Base-by-base conservation (phyloP, 2,113 vertebrate species). In the Anguilla japonica region DNA sequence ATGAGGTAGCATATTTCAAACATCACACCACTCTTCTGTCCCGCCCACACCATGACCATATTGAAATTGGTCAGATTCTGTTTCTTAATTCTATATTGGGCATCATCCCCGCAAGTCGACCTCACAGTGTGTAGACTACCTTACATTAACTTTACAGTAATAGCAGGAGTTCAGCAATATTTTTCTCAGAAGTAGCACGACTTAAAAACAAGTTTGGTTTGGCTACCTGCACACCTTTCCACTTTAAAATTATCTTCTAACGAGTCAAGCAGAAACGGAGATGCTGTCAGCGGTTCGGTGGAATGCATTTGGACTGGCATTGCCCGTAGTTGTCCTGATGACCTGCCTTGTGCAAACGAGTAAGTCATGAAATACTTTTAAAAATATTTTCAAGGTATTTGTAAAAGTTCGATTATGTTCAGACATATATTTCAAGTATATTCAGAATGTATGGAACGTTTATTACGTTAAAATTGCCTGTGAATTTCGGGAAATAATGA, bases 21-120 rank as follows among this genome's bases (percentile, higher is more conserved):
- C 93, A 96, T 96, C 95, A 96, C 95, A 94, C 95, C 95, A 96
- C 93, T 56, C 14, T 26, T 0, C 86, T 90, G 84, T 89, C 88
- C 92, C 94, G 57, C 94, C 95, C 93, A 90, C 89, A 78, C 14
- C 26, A 88, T 89, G 87, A 90, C 90, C 90, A 91, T 92, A 93
- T 94, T 94, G 93, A 95, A 95, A 94, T 92, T 88, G 86, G 41
- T 91, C 83, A 90, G 91, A 90, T 90, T 88, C 91, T 92, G 89
- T 92, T 93, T 93, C 92, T 90, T 93, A 91, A 40, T 80, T 18
- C 20, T 80, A 41, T 18, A 80, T 22, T 80, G 16, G 71, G 11
- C 71, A 75, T 34, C 71, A 34, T 67, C 60, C 60, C 18, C 20
- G 60, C 18, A 26, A 26, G 63, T n/a, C 71, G 71, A 75, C 71